These are phyloP conservation scores for Arnoldichthys spilopterus DNA, from an alignment of 2,797 vertebrate genomes.

Conservation along the genomic window DNA sequence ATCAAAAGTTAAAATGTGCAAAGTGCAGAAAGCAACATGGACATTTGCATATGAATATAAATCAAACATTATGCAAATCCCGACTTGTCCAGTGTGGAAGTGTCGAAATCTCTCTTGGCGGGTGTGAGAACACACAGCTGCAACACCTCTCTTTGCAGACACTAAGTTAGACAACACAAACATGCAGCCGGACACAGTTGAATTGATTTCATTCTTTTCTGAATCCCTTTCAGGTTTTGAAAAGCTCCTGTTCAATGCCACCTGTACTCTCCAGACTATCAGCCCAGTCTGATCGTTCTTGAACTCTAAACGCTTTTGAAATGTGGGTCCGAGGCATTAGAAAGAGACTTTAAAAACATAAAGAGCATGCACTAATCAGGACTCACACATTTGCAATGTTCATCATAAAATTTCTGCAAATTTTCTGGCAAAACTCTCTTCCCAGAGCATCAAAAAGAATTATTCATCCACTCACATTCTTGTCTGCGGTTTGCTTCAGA, in stretches of 20 bases:
- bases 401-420: not conserved
- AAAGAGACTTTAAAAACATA: not conserved
- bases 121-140: not conserved
- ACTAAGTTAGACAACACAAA: conserved; percentile 1
- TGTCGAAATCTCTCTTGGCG: not conserved
- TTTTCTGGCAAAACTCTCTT: not conserved
- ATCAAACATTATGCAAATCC: conserved; percentile 19
- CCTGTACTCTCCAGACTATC: not conserved
- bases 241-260: not conserved
- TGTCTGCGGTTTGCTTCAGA: conserved; percentile 48
- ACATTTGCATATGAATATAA: conserved; percentile 14
- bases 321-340: not conserved
- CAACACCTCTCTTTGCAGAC: conserved; percentile 1
- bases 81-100: not conserved
- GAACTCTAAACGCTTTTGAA: not conserved
- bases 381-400: not conserved
- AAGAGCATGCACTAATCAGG: conserved; percentile 9
- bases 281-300: not conserved
- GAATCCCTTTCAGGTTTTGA: not conserved
- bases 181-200: no score
- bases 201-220: not conserved
- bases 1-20: conserved; percentile 11
- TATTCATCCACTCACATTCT: conserved; percentile 53
- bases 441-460: conserved; percentile 34
- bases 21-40: not conserved